Evolutionary conservation across 2,888 invertebrate genomes (phyloP).

Genomic region (Rotaria magnacalcarata): DNA sequence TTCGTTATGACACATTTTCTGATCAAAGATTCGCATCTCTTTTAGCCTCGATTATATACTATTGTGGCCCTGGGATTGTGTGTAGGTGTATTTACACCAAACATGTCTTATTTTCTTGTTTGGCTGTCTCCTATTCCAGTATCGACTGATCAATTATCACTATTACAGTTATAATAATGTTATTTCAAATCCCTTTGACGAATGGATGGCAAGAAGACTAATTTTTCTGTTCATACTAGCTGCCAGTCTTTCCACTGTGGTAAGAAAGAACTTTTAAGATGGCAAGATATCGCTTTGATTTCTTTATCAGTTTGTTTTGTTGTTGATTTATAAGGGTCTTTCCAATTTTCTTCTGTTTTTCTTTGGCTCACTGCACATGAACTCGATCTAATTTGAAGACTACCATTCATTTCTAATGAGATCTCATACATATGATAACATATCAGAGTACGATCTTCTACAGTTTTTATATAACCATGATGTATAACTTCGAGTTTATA

Average conservation of each 20-base stretch:
- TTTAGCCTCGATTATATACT: neutral
- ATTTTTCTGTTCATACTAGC: neutral
- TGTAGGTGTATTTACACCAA: neutral
- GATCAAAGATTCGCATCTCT: neutral
- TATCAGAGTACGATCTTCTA: neutral
- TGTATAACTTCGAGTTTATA: neutral
- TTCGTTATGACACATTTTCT: neutral
- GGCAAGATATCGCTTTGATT: no score
- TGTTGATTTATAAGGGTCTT: neutral
- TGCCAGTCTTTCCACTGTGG: neutral
- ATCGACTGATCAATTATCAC: neutral
- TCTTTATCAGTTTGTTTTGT: neutral
- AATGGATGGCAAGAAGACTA: slow-evolving; percentile 6
- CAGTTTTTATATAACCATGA: neutral
- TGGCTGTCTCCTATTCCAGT: neutral
- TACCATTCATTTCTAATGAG: neutral
- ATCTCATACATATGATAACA: neutral
- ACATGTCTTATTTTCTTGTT: neutral
- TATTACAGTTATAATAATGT: neutral
- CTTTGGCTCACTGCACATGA: neutral
- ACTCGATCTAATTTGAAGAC: slow-evolving; percentile 6
- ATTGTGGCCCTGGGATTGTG: neutral
- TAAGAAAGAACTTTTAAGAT: neutral
- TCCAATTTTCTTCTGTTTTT: neutral
- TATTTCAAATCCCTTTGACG: neutral